These are phyloP conservation scores for Cryptus viduatorius DNA, from an alignment of 2,888 invertebrate species.

Conservation along the genomic window DNA sequence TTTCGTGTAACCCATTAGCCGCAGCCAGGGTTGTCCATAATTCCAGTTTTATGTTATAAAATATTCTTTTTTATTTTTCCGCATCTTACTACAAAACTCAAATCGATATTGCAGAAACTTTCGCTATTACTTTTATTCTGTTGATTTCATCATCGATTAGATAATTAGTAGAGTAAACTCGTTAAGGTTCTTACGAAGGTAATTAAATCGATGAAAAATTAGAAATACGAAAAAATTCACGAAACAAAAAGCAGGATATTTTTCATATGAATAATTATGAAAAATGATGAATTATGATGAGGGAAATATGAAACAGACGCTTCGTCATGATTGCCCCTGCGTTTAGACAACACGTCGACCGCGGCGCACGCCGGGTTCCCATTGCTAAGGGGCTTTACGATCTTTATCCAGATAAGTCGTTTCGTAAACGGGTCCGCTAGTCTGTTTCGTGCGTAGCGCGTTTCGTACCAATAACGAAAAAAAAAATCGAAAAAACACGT, in stretches of 20 bases:
- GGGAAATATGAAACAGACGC: neutral
- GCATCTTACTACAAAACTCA: neutral
- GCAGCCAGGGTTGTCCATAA: slow-evolving; percentile 61
- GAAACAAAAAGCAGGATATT: neutral
- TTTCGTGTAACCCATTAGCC: slow-evolving; percentile 41
- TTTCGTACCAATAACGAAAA: neutral
- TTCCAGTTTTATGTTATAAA: slow-evolving; percentile 5
- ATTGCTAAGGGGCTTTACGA: neutral
- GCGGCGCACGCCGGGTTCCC: slow-evolving; percentile 22
- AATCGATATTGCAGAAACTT: neutral
- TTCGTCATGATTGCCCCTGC: slow-evolving; percentile 31
- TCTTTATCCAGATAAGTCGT: slow-evolving; percentile 10
- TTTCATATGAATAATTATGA: neutral
- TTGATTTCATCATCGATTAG: neutral
- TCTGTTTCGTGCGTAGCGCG: neutral
- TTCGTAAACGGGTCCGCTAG: neutral
- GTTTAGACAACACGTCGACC: slow-evolving; percentile 14
- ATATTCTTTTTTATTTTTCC: neutral
- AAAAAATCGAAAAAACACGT: slow-evolving; percentile 69
- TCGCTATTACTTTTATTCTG: neutral
- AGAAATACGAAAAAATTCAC: neutral
- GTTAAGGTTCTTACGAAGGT: neutral
- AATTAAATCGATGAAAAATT: neutral
- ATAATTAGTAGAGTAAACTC: neutral
- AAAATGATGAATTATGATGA: neutral